Conservation (phyloP, 2,113 vertebrate species). For the Alces alces region DNA sequence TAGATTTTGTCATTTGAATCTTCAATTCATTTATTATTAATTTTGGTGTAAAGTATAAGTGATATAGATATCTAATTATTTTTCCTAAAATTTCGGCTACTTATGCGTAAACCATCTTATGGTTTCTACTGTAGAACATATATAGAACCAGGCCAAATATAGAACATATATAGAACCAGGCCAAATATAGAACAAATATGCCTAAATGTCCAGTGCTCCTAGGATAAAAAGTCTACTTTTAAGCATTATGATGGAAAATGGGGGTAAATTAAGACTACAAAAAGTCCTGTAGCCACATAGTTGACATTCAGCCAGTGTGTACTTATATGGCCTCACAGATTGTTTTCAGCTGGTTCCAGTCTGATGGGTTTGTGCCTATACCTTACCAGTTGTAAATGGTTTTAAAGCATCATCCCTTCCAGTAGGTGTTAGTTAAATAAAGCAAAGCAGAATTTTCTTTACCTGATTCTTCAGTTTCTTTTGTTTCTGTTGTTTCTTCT, state of each 20-base stretch:
- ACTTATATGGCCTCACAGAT: neutral
- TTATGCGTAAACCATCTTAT: neutral
- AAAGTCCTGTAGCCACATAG: neutral
- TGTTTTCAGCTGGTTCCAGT: neutral
- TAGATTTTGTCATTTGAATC: neutral
- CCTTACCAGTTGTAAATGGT: neutral
- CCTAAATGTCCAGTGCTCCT: neutral
- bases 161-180: neutral
- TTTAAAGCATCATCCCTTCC: constrained; percentile 11
- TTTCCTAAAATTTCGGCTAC: neutral
- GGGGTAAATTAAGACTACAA: neutral
- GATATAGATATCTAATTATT: neutral
- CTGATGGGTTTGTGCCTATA: neutral
- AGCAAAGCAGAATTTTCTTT: constrained; percentile 52
- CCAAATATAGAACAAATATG: neutral
- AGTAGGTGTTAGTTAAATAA: constrained; percentile 5
- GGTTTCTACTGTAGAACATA: neutral
- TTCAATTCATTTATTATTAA: constrained; percentile 10
- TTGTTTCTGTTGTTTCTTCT: constrained; percentile 86
- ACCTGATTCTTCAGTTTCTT: constrained; percentile 93
- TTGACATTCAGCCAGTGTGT: constrained; percentile 6
- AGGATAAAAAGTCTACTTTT: constrained; percentile 29
- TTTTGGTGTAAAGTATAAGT: neutral
- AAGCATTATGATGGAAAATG: neutral
- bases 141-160: neutral